These are phyloP conservation scores for Ochropleura plecta DNA, from an alignment of 2,888 invertebrate genomes.

Conservation along the genomic window DNA sequence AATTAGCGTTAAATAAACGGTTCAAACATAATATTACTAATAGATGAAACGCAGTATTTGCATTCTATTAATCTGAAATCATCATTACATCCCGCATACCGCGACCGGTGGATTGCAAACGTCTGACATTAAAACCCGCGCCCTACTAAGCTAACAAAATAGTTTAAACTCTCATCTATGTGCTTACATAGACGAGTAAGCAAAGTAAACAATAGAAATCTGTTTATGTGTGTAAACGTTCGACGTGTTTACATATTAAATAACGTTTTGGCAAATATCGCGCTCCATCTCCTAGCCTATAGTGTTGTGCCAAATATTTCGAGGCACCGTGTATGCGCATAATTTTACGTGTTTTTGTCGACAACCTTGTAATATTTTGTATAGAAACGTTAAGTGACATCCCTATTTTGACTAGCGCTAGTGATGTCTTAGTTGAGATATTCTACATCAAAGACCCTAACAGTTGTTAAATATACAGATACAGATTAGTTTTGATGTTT, in stretches of 20 bases:
- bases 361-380: conserved; percentile 34
- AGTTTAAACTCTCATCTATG: conserved; percentile 54
- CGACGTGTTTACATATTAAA: conserved; percentile 62
- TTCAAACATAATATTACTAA: conserved; percentile 9
- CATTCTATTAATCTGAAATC: conserved; percentile 29
- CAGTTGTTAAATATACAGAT: not conserved
- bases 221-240: conserved; percentile 61
- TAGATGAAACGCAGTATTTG: conserved; percentile 30
- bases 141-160: conserved; percentile 38
- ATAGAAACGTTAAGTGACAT: conserved; percentile 47
- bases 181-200: conserved; percentile 32
- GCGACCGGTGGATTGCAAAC: conserved; percentile 8
- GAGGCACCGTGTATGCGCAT: conserved; percentile 79
- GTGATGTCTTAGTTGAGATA: conserved; percentile 31
- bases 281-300: conserved; percentile 57
- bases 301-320: conserved; percentile 74
- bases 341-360: conserved; percentile 68
- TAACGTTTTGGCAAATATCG: conserved; percentile 63
- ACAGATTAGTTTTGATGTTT: not conserved
- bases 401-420: conserved; percentile 25
- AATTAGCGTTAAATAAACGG: not conserved
- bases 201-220: conserved; percentile 61
- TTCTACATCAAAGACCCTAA: conserved; percentile 9
- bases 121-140: conserved; percentile 31
- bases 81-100: conserved; percentile 6